Conservation (phyloP, 2,797 vertebrate genomes). For the Pelodytes ibericus region DNA sequence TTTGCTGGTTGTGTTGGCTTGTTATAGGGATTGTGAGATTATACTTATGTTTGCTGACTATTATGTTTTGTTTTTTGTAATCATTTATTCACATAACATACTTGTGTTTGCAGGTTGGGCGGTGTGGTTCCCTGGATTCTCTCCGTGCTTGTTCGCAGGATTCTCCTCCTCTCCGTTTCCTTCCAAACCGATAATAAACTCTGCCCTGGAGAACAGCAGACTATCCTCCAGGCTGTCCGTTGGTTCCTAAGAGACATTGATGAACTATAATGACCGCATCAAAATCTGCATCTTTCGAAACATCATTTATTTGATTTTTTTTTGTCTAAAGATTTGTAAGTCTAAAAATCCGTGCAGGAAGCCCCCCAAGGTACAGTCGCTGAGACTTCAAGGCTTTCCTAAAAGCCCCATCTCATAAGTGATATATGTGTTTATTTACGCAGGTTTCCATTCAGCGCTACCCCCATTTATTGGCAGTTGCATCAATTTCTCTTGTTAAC, state of each 20-base stretch:
- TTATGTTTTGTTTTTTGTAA: background rate
- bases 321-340: background rate
- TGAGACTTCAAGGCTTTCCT: background rate
- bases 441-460: background rate
- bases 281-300: background rate
- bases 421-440: slow-evolving; percentile 7
- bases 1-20: too few species aligned
- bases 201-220: slow-evolving; percentile 82
- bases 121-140: slow-evolving; percentile 82
- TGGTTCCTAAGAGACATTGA: slow-evolving; percentile 80
- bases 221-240: slow-evolving; percentile 95
- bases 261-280: background rate
- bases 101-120: slow-evolving; percentile 63
- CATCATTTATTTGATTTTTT: too few species aligned
- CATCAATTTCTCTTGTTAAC: slow-evolving; percentile 33
- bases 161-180: slow-evolving; percentile 83
- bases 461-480: slow-evolving; percentile 3
- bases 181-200: slow-evolving; percentile 81
- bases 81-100: background rate
- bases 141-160: slow-evolving; percentile 69
- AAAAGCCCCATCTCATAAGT: slow-evolving; percentile 5
- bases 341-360: background rate
- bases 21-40: background rate
- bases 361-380: background rate
- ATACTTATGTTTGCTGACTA: background rate